Evolutionary conservation across 2,797 vertebrate genomes (phyloP).

Genomic region (Parotocinclus haroldoi): DNA sequence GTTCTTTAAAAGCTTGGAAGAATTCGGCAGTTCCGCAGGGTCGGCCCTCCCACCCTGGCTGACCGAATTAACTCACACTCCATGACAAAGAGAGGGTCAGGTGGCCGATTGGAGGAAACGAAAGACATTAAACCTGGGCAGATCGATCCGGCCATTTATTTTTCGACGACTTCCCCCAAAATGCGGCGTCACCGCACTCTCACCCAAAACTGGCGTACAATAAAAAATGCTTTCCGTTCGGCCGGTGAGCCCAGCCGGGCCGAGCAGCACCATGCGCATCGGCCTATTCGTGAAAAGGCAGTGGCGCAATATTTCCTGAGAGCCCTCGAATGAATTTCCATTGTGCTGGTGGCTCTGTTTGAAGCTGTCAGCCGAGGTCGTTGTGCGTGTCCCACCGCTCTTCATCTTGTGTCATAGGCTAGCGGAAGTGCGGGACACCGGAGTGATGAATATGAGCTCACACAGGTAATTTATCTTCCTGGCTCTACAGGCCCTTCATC

Average conservation of each 20-base stretch:
- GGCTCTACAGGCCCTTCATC: conserved; percentile 67
- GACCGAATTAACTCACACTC: conserved; percentile 37
- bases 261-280: conserved; percentile 59
- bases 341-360: conserved; percentile 72
- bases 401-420: conserved; percentile 79
- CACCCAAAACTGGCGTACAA: conserved; percentile 47
- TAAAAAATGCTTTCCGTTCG: conserved; percentile 61
- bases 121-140: conserved; percentile 51
- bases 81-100: conserved; percentile 46
- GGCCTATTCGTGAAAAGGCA: conserved; percentile 67
- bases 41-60: conserved; percentile 7
- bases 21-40: background rate
- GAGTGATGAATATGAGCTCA: conserved; percentile 75
- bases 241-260: conserved; percentile 55
- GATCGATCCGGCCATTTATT: conserved; percentile 55
- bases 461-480: conserved; percentile 72
- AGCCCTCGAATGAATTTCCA: conserved; percentile 76
- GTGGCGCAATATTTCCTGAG: conserved; percentile 69
- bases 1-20: no score
- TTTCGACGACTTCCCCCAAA: conserved; percentile 39
- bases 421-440: conserved; percentile 72
- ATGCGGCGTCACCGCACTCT: conserved; percentile 11
- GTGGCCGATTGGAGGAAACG: conserved; percentile 53
- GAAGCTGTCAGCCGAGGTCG: conserved; percentile 71
- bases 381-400: conserved; percentile 69